Conservation (phyloP, 2,888 invertebrate species). For the Cylindroiulus punctatus region DNA sequence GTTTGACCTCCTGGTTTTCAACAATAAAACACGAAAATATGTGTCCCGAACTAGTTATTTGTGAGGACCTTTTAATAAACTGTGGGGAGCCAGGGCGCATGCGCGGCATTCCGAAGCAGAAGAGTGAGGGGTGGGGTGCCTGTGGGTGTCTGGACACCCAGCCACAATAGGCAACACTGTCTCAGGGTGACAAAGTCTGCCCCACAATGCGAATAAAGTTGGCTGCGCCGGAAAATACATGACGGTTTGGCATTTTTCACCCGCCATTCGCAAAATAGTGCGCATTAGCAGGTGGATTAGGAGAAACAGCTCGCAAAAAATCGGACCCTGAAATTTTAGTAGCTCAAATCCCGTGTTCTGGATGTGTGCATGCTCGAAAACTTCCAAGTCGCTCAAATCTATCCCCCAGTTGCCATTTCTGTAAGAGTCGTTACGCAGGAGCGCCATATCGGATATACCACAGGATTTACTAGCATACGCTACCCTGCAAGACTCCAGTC, state of each 20-base stretch:
- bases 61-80: constrained; percentile 35
- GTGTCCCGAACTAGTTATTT: not conserved
- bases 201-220: constrained; percentile 32
- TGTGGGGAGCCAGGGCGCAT: not conserved
- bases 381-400: not conserved
- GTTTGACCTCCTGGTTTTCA: not conserved
- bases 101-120: constrained; percentile 14
- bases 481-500: not conserved
- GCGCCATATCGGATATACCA: constrained; percentile 12
- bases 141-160: constrained; percentile 25
- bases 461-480: not conserved
- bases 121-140: constrained; percentile 1
- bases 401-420: not conserved
- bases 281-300: constrained; percentile 4
- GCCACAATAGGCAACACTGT: constrained; percentile 29
- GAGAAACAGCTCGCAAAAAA: constrained; percentile 25
- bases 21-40: constrained; percentile 28
- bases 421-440: not conserved
- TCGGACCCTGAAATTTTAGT: not conserved
- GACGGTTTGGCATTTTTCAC: constrained; percentile 25
- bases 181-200: constrained; percentile 30
- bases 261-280: constrained; percentile 23
- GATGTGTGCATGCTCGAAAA: not conserved
- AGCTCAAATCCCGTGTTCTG: not conserved
- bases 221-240: not conserved